phyloP scores from a whole-genome alignment of 2,888 invertebrate genomes.

The Pollenia angustigena region DNA sequence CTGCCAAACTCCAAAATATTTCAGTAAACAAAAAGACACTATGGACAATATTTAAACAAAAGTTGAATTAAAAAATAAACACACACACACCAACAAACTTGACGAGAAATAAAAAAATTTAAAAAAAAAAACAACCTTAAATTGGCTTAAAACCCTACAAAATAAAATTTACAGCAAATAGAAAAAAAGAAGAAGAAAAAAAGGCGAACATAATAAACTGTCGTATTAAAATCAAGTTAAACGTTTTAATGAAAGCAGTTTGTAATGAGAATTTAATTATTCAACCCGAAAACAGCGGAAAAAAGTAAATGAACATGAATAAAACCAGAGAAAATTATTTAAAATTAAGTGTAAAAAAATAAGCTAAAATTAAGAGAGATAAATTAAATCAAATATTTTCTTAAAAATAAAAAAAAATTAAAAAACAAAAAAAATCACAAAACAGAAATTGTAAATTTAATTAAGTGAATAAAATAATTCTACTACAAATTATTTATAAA shows the following conservation, averaged over 20 bases:
- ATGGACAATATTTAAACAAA: slow-evolving; percentile 67
- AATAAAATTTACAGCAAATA: slow-evolving; percentile 11
- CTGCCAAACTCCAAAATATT: not conserved
- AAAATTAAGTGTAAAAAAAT: slow-evolving; percentile 65
- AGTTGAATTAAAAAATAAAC: slow-evolving; percentile 38
- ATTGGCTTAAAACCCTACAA: slow-evolving; percentile 49
- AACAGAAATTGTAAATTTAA: slow-evolving; percentile 63
- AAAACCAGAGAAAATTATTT: slow-evolving; percentile 43
- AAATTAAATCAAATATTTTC: slow-evolving; percentile 70
- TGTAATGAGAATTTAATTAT: slow-evolving; percentile 22
- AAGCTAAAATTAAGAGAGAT: slow-evolving; percentile 53
- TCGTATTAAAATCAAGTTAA: not conserved
- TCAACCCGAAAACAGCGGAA: not conserved
- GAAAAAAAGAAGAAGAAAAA: not conserved
- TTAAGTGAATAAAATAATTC: slow-evolving; percentile 71
- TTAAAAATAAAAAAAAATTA: slow-evolving; percentile 71
- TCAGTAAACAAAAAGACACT: slow-evolving; percentile 47
- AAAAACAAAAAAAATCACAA: slow-evolving; percentile 51
- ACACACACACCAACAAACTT: slow-evolving; percentile 19
- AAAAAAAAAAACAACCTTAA: slow-evolving; percentile 3
- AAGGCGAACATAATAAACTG: slow-evolving; percentile 11
- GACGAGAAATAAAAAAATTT: slow-evolving; percentile 35
- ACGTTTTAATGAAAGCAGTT: slow-evolving; percentile 26
- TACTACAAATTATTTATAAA: slow-evolving; percentile 63
- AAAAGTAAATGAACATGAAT: not conserved